phyloP scores from a whole-genome alignment of 2,113 vertebrate species.

The Cyanoramphus novaezelandiae region DNA sequence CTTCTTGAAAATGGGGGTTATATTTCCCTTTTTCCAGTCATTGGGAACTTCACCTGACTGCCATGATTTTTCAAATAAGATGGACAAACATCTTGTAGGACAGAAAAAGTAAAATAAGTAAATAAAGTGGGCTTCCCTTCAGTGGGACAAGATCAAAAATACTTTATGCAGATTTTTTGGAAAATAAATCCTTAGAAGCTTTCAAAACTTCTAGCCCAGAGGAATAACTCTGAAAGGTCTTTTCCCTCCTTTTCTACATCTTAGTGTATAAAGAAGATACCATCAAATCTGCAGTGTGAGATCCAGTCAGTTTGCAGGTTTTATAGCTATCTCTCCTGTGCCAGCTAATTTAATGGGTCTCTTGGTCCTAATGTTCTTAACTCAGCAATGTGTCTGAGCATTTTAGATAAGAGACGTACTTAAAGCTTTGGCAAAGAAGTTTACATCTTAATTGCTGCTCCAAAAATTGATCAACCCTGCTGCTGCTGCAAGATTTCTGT shows the following conservation, averaged over 20 bases:
- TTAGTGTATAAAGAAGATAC: not conserved
- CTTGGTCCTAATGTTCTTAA: slow-evolving; percentile 48
- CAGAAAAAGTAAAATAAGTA: not conserved
- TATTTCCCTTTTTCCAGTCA: not conserved
- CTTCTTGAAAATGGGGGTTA: not conserved
- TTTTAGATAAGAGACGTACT: slow-evolving; percentile 40
- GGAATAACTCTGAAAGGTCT: not conserved
- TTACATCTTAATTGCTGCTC: slow-evolving; percentile 35
- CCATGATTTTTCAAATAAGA: not conserved
- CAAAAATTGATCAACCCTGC: not conserved
- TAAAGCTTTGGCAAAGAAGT: slow-evolving; percentile 34
- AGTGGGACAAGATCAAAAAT: not conserved
- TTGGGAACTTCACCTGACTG: not conserved
- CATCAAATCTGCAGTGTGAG: not conserved
- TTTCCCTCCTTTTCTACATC: not conserved
- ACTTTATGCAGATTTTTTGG: not conserved
- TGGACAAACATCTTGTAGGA: not conserved
- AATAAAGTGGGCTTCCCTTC: not conserved
- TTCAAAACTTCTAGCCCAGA: not conserved
- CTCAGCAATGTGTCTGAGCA: slow-evolving; percentile 36
- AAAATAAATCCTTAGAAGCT: not conserved
- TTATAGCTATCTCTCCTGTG: not conserved
- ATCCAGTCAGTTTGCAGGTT: slow-evolving; percentile 6
- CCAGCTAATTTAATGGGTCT: slow-evolving; percentile 51
- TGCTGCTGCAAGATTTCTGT: not conserved